Evolutionary conservation across 1,140 invertebrate species (phyloP), one percentile per base, ranked within the genome.

Genomic region (Eriocheir sinensis): DNA sequence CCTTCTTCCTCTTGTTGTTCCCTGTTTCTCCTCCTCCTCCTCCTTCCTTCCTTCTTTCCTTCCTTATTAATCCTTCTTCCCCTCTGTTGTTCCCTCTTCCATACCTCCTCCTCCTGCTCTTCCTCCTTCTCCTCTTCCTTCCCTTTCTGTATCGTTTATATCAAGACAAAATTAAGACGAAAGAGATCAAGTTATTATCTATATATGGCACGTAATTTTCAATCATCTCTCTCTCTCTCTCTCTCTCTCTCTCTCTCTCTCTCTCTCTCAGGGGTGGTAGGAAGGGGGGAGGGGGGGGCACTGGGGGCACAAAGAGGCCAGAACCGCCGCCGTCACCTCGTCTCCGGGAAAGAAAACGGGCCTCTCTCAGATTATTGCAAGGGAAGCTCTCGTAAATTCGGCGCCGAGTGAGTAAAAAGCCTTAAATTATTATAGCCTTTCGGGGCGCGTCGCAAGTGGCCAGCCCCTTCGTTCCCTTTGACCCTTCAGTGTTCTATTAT

Each of bases 171-270:
- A 72, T n/a, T 72, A 72, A n/a, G n/a, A n/a, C 1, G 2, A 21
- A 72, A 72, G n/a, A n/a, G 60, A 72, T 72, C 3, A 72, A 72
- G 60, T 72, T 72, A 72, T 72, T 72, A 72, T 72, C 60, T 72
- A 72, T 72, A 72, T 21, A 72, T 2, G 60, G 60, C 17, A 27
- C 60, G 27, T 48, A 21, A 21, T n/a, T 72, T 72, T 72, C 21
- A 6, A n/a, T n/a, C 27, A 4, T n/a, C 27, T 72, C 27, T 72
- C 27, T 72, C 27, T 72, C 27, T 72, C 27, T 72, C 60, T 72
- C 60, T 72, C 60, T 72, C 60, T 72, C 60, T 72, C 60, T 72
- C 60, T 72, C 60, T 72, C 60, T 72, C 60, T 72, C 60, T 72
- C 60, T 72, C 60, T 72, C 60, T 72, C 60, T 72, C 60, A n/a